Evolutionary conservation across 1,140 invertebrate species (phyloP).

Genomic region (Procambarus clarkii): DNA sequence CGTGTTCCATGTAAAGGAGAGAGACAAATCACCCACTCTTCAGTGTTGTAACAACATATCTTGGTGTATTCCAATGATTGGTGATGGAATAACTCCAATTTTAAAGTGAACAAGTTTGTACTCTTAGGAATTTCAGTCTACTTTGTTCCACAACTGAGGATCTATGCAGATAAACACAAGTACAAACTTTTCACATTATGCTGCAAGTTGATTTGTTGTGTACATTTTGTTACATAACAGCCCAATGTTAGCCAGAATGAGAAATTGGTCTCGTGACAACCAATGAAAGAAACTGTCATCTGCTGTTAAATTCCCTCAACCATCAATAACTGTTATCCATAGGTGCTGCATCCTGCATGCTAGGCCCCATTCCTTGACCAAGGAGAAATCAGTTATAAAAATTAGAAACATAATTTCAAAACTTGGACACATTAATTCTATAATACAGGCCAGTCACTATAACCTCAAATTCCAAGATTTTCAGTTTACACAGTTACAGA

Average conservation of each 20-base stretch:
- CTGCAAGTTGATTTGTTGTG: not conserved
- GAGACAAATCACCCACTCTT: not conserved
- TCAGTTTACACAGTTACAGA: not conserved
- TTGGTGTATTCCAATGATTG: not conserved
- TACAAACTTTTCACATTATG: not conserved
- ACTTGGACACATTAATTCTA: not conserved
- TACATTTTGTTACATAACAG: not conserved
- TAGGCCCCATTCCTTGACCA: conserved; percentile 13
- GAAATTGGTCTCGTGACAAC: not conserved
- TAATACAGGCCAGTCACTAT: not conserved
- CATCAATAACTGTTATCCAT: conserved; percentile 17
- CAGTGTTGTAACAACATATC: not conserved
- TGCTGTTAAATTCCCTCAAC: conserved; percentile 17
- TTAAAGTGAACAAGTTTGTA: not conserved
- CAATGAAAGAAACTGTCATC: not conserved
- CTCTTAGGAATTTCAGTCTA: not conserved
- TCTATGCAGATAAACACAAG: not conserved
- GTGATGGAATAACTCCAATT: not conserved
- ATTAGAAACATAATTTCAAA: not conserved
- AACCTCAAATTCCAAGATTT: not conserved
- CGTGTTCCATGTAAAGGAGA: not conserved
- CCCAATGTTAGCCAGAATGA: not conserved
- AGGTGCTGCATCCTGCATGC: conserved; percentile 25
- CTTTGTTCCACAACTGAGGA: not conserved
- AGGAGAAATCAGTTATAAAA: not conserved